These are phyloP conservation scores for Coracias cyanogaster DNA, from an alignment of 2,797 vertebrate species.

Conservation along the genomic window DNA sequence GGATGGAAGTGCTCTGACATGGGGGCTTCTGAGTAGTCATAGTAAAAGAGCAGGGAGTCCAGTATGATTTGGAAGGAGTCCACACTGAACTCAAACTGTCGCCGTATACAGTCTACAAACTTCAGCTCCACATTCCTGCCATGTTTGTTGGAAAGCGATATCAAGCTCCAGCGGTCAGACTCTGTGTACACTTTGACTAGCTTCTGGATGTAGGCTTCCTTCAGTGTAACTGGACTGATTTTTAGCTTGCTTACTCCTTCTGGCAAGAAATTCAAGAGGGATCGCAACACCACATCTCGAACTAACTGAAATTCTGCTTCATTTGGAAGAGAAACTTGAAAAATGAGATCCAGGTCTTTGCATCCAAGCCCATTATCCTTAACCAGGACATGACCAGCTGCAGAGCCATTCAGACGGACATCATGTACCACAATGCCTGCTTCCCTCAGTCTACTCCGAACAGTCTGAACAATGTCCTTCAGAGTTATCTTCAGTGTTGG, in stretches of 20 bases:
- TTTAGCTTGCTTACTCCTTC: conserved; percentile 95
- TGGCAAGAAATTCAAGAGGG: conserved; percentile 93
- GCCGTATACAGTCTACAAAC: conserved; percentile 93
- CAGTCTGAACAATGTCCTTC: conserved; percentile 92
- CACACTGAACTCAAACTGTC: conserved; percentile 98
- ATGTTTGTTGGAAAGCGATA: conserved; percentile 96
- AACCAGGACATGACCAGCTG: conserved; percentile 94
- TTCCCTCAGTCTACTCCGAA: conserved; percentile 85
- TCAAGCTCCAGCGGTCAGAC: conserved; percentile 96
- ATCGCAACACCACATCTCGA: conserved; percentile 92
- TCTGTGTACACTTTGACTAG: conserved; percentile 96
- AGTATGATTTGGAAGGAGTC: conserved; percentile 98
- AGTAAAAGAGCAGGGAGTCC: conserved; percentile 91
- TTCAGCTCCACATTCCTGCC: conserved; percentile 97
- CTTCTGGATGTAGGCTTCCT: conserved; percentile 97
- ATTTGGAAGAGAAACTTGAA: conserved; percentile 89
- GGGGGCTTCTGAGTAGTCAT: conserved; percentile 83
- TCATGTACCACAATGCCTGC: conserved; percentile 89
- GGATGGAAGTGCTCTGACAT: conserved; percentile 89
- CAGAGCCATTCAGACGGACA: conserved; percentile 93
- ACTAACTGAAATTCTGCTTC: conserved; percentile 91
- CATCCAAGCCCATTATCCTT: conserved; percentile 94
- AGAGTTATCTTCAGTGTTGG: conserved; percentile 93
- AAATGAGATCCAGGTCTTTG: conserved; percentile 97
- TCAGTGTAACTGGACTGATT: conserved; percentile 92